Percentiles rank a stretch among this genome's conserved stretches.
These are phyloP conservation scores for Nettapus auritus DNA, from an alignment of 2,113 vertebrate species.

Conservation along the genomic window DNA sequence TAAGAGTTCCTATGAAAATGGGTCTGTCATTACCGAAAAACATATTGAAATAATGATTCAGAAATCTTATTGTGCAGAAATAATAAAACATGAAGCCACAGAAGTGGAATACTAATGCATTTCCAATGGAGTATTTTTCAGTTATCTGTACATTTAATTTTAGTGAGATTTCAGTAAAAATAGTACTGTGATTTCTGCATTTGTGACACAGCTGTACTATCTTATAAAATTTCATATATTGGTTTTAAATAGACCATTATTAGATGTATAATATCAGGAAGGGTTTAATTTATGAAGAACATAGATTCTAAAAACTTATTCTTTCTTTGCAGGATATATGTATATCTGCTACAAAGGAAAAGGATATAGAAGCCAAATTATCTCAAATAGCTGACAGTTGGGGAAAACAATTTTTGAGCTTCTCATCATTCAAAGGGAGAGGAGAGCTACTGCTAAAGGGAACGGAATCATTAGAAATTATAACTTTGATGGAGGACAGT, in stretches of 20 bases:
- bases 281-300: neutral
- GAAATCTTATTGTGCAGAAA: neutral
- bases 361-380: slow-evolving; percentile 83
- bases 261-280: neutral
- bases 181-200: neutral
- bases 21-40: neutral
- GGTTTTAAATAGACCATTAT: neutral
- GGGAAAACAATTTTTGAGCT: slow-evolving; percentile 76
- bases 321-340: slow-evolving; percentile 79
- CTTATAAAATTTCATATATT: neutral
- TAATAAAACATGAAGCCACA: neutral
- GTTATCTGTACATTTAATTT: neutral
- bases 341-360: slow-evolving; percentile 83
- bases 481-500: slow-evolving; percentile 80
- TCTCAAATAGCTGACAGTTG: slow-evolving; percentile 74
- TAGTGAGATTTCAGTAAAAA: neutral
- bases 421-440: slow-evolving; percentile 76
- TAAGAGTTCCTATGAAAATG: neutral
- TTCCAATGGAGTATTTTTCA: neutral
- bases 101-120: neutral
- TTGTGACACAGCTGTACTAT: neutral
- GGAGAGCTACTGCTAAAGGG: slow-evolving; percentile 81
- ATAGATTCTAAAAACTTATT: neutral
- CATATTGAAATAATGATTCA: neutral
- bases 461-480: slow-evolving; percentile 75